These are phyloP conservation scores for Elysia crispata DNA, from an alignment of 2,888 invertebrate species.

Conservation along the genomic window DNA sequence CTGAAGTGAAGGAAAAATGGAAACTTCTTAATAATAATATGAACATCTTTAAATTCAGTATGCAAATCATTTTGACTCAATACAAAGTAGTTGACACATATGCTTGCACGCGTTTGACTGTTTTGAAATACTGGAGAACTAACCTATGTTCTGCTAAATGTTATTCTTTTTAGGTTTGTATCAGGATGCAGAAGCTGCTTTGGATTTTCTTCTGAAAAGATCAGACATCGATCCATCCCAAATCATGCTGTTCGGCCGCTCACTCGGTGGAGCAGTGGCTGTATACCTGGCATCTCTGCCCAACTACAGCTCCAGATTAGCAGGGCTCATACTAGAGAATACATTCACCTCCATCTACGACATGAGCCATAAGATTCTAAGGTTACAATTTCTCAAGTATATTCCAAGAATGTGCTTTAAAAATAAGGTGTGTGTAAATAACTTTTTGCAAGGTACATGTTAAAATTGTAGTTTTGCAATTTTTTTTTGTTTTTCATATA, in stretches of 20 bases:
- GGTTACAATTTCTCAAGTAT: constrained; percentile 84
- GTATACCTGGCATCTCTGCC: constrained; percentile 89
- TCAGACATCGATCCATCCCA: constrained; percentile 90
- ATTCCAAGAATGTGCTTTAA: constrained; percentile 91
- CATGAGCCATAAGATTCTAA: constrained; percentile 90
- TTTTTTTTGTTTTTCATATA: too few species aligned
- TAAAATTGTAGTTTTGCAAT: too few species aligned
- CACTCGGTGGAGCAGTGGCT: constrained; percentile 94
- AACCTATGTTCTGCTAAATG: too few species aligned
- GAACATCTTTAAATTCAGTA: too few species aligned
- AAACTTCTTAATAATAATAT: too few species aligned
- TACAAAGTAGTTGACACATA: too few species aligned
- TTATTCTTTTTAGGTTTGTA: constrained; percentile 83
- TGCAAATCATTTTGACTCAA: too few species aligned
- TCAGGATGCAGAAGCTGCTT: constrained; percentile 90
- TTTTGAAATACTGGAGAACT: too few species aligned
- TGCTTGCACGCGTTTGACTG: too few species aligned
- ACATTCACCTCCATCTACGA: constrained; percentile 96
- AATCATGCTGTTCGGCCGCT: constrained; percentile 91
- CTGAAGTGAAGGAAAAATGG: too few species aligned
- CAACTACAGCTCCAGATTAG: constrained; percentile 87
- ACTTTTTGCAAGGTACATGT: too few species aligned
- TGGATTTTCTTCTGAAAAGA: constrained; percentile 89
- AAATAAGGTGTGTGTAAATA: constrained; percentile 86
- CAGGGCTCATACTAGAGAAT: constrained; percentile 94